These are phyloP conservation scores for Strix aluco DNA, from an alignment of 2,113 vertebrate genomes.

Conservation along the genomic window DNA sequence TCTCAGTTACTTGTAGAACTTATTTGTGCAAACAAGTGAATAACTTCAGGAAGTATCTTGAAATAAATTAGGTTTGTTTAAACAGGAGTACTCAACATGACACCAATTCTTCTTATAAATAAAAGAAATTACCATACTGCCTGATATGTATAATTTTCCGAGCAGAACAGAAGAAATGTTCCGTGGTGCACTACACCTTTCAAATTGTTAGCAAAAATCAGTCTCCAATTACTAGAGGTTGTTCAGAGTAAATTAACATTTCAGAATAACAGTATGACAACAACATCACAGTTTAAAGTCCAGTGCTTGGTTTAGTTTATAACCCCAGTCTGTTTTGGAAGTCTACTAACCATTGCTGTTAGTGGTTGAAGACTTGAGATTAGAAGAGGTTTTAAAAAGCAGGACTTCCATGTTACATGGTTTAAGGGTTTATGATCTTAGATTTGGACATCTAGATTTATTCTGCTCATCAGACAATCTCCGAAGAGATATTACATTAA, in stretches of 20 bases:
- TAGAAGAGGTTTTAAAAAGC: background rate
- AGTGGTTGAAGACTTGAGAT: background rate
- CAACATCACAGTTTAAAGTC: background rate
- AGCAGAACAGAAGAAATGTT: background rate
- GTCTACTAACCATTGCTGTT: background rate
- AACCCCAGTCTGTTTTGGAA: background rate
- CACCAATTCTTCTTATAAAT: background rate
- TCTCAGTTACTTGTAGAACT: background rate
- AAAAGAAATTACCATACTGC: background rate
- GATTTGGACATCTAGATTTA: background rate
- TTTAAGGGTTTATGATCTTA: background rate
- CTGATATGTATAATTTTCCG: background rate
- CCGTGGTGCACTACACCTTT: background rate
- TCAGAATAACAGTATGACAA: background rate
- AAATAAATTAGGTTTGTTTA: background rate
- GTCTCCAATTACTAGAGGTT: background rate
- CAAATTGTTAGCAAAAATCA: background rate
- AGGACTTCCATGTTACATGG: background rate
- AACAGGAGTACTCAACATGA: background rate
- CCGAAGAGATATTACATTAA: background rate
- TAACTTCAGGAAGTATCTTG: background rate
- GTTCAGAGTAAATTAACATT: background rate
- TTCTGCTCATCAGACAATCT: background rate
- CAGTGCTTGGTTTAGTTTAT: background rate
- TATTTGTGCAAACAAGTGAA: background rate